Conservation (phyloP, 2,797 vertebrate genomes). For the Lophotriccus pileatus region DNA sequence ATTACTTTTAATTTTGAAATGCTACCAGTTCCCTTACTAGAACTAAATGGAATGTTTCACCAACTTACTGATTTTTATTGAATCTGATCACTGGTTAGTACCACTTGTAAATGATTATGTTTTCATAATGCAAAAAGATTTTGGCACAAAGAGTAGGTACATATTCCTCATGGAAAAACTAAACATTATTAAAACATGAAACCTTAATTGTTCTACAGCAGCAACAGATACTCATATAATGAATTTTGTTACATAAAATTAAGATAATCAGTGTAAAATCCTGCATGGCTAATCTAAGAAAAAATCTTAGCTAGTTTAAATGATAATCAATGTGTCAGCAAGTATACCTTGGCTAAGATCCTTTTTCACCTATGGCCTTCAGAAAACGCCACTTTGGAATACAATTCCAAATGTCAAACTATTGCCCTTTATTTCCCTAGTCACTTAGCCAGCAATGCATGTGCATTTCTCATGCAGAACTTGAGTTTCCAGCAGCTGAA, state of each 20-base stretch:
- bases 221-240: not conserved
- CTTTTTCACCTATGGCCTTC: not conserved
- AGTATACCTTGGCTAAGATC: not conserved
- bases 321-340: not conserved
- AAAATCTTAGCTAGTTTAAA: not conserved
- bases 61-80: not conserved
- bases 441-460: not conserved
- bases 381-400: not conserved
- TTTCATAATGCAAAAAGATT: not conserved
- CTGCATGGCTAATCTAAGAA: not conserved
- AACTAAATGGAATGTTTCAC: not conserved
- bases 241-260: not conserved
- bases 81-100: not conserved
- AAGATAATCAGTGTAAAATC: not conserved
- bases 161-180: not conserved
- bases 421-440: not conserved
- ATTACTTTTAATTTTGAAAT: not conserved
- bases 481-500: not conserved
- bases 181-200: not conserved
- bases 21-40: not conserved
- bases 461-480: not conserved
- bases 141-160: not conserved
- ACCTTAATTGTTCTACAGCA: not conserved
- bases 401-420: not conserved
- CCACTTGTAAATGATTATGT: not conserved